phyloP scores from a whole-genome alignment of 2,113 vertebrate genomes.

The Corapipo altera region DNA sequence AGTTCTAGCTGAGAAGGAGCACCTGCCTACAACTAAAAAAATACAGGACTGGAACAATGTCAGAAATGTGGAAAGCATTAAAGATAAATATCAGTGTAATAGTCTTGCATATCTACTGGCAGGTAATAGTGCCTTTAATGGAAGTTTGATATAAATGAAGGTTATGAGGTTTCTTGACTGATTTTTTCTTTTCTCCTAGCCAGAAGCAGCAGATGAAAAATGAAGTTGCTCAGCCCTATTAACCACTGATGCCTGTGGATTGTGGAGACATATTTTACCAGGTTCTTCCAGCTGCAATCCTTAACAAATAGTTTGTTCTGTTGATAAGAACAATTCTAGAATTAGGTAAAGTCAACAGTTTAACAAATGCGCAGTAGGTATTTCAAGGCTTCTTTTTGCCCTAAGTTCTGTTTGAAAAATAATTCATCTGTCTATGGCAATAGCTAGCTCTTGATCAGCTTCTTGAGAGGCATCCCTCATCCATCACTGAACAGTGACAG shows the following conservation, averaged over 20 bases:
- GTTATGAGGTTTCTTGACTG: not conserved
- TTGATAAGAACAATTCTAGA: not conserved
- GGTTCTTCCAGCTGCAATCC: not conserved
- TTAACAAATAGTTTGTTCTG: not conserved
- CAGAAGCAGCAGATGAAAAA: not conserved
- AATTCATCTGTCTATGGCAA: not conserved
- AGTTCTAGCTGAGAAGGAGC: not conserved
- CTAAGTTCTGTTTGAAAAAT: not conserved
- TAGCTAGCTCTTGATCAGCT: not conserved
- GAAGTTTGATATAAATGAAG: not conserved
- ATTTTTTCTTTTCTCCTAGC: not conserved
- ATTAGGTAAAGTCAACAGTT: not conserved
- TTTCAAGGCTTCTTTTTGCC: not conserved
- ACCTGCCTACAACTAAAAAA: not conserved
- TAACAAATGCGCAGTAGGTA: not conserved
- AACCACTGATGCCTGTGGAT: not conserved
- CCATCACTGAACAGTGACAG: not conserved
- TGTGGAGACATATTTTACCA: not conserved
- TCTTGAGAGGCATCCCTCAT: not conserved
- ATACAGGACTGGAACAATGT: not conserved
- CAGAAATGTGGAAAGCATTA: not conserved
- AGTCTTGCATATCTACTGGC: not conserved
- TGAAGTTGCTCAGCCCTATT: not conserved
- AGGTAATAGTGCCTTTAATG: not conserved
- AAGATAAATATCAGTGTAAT: not conserved